Base-by-base conservation (phyloP, 35 echinoderm and acorn worm species). In the Strongylocentrotus purpuratus region DNA sequence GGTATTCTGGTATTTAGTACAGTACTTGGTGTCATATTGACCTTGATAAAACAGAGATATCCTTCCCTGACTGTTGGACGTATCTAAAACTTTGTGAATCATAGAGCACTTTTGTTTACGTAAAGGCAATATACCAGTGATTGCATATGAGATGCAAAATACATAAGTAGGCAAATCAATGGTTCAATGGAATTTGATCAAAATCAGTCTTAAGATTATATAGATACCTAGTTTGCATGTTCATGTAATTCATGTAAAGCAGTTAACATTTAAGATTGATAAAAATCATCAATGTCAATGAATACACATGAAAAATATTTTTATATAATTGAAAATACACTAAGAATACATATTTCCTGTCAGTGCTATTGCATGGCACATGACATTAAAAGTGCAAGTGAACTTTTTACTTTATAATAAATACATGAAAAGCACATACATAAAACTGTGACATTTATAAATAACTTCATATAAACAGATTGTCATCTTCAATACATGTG, bases 291-390 rank as follows among this genome's bases (percentile, higher is more conserved):
- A 3, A 13, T 0, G 17, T 41, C 20, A 25, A 46, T 45, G 33
- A 33, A 89, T 89, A 41, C 87, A 89, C 45, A 89, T 46, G 14
- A n/a, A 33, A 17, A 15, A 89, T 35, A 20, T 41, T 41, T 15
- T 15, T 41, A 33, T 41, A 89, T 45, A 32, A 0, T 41, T 33
- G 3, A 89, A 89, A 33, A 89, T 33, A 33, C 45, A 41, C 17
- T 86, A 31, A 86, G n/a, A 89, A 46, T 78, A 78, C 65, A 89
- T 93, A 93, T 93, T 55, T 93, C 48, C 50, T 9, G 33, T 89
- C 91, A 50, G 91, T 93, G 48, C 91, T 93, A 93, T 93, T 93
- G 91, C 91, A 93, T 55, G 91, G 91, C 32, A 89, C 33, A 41
- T 89, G 12, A 89, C 65, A 78, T 78, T 28, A 78, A 78, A 78